Conservation (phyloP, 2,113 vertebrate genomes). For the Tiliqua scincoides region DNA sequence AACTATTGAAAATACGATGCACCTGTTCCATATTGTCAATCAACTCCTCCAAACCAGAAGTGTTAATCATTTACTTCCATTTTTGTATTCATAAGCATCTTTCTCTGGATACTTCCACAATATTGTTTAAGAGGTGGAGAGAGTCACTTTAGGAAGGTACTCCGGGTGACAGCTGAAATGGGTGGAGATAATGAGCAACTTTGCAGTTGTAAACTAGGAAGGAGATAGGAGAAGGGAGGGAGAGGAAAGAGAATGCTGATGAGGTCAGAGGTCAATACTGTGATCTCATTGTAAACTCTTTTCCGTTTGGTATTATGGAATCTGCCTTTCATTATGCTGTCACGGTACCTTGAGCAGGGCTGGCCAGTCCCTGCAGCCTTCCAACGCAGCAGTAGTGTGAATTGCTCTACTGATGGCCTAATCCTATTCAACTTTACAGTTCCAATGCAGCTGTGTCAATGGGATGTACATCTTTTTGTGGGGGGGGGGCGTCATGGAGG, state of each 20-base stretch:
- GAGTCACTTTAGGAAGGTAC: conserved; percentile 76
- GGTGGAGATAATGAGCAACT: conserved; percentile 49
- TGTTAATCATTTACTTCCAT: conserved; percentile 76
- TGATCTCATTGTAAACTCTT: conserved; percentile 82
- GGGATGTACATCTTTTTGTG: too few species aligned
- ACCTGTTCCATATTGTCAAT: conserved; percentile 75
- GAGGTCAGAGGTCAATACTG: conserved; percentile 83
- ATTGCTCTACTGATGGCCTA: too few species aligned
- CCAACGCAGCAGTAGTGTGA: too few species aligned
- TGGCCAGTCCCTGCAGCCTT: too few species aligned
- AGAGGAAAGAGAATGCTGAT: conserved; percentile 77
- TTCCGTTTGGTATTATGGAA: conserved; percentile 76
- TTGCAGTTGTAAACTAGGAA: conserved; percentile 46
- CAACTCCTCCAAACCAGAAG: conserved; percentile 77
- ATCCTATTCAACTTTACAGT: too few species aligned
- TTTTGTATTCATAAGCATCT: conserved; percentile 83
- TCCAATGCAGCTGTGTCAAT: too few species aligned
- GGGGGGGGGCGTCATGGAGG: too few species aligned
- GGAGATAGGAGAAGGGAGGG: conserved; percentile 72
- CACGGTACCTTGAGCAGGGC: conserved; percentile 75
- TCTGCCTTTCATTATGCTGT: conserved; percentile 81
- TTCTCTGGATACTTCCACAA: conserved; percentile 80
- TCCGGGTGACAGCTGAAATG: conserved; percentile 74
- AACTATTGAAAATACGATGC: conserved; percentile 80
- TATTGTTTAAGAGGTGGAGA: conserved; percentile 70